Evolutionary conservation across 2,888 invertebrate genomes (phyloP).

Genomic region (Oithona nana): DNA sequence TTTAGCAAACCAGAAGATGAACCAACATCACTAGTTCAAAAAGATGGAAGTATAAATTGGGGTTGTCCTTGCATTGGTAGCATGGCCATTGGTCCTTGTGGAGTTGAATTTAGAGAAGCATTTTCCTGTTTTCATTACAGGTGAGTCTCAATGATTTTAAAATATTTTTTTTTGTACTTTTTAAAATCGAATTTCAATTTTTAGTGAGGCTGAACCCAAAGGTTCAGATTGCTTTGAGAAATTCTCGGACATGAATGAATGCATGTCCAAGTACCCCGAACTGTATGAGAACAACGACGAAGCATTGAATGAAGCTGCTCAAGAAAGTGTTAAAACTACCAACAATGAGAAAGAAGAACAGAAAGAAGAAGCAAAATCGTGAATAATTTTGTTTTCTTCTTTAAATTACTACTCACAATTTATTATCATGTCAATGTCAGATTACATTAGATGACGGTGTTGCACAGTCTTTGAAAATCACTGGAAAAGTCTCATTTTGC

Average conservation of each 20-base stretch:
- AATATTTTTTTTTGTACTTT: not conserved
- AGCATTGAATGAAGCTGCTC: constrained; percentile 20
- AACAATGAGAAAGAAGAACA: no score
- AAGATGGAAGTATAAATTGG: constrained; percentile 85
- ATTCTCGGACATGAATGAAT: constrained; percentile 74
- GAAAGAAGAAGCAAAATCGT: no score
- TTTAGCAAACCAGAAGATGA: constrained; percentile 41
- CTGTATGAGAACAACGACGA: constrained; percentile 45
- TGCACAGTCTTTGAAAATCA: no score
- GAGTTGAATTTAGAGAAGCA: constrained; percentile 73
- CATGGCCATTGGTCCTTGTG: constrained; percentile 94
- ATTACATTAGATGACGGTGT: no score
- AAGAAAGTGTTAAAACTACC: not conserved
- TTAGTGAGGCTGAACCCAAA: constrained; percentile 55
- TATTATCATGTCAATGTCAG: no score
- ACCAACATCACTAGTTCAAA: constrained; percentile 56
- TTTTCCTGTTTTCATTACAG: constrained; percentile 89
- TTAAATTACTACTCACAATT: no score
- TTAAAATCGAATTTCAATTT: constrained; percentile 7
- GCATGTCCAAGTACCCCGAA: constrained; percentile 68
- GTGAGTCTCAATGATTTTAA: constrained; percentile 23
- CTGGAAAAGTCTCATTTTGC: no score
- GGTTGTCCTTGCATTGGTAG: constrained; percentile 89
- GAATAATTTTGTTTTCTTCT: no score
- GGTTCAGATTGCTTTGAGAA: constrained; percentile 79